A percentile compares a stretch with the other conserved stretches of the same genome.
phyloP scores from a whole-genome alignment of 2,888 invertebrate genomes.

The Electrophaes corylata region DNA sequence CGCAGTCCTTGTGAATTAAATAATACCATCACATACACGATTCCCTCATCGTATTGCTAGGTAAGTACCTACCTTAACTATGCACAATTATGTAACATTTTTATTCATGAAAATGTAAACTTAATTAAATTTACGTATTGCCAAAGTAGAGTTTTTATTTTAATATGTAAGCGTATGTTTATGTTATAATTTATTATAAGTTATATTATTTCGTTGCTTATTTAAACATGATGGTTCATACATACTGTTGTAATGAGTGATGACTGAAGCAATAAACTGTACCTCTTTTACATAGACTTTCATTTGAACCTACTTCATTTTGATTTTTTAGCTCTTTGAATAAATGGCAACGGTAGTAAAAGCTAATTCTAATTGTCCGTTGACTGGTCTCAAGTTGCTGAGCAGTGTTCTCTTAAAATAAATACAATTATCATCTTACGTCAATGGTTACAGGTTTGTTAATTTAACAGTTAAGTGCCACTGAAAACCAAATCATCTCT shows the following conservation, averaged over 20 bases:
- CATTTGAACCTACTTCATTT: too few relatives aligned
- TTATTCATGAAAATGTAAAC: slow-evolving; percentile 1
- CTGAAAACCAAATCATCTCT: neutral
- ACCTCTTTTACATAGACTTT: slow-evolving; percentile 1
- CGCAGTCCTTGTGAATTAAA: neutral
- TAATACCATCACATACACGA: neutral
- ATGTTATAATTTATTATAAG: slow-evolving; percentile 27
- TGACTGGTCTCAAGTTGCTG: too few relatives aligned
- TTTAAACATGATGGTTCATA: neutral
- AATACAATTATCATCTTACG: too few relatives aligned
- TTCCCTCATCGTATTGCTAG: too few relatives aligned
- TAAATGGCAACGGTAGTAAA: too few relatives aligned
- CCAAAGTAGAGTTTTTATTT: slow-evolving; percentile 26
- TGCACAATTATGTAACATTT: neutral
- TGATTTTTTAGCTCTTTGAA: too few relatives aligned
- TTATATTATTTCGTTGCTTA: slow-evolving; percentile 9
- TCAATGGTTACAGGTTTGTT: neutral
- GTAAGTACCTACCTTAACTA: too few relatives aligned
- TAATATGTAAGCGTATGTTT: slow-evolving; percentile 22
- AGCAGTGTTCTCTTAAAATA: too few relatives aligned
- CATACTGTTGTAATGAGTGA: neutral
- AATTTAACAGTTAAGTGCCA: neutral
- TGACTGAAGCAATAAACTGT: slow-evolving; percentile 24
- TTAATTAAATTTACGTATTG: slow-evolving; percentile 7
- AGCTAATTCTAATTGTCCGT: too few relatives aligned